phyloP scores from a whole-genome alignment of 2,113 vertebrate genomes.

The Pao palembangensis region DNA sequence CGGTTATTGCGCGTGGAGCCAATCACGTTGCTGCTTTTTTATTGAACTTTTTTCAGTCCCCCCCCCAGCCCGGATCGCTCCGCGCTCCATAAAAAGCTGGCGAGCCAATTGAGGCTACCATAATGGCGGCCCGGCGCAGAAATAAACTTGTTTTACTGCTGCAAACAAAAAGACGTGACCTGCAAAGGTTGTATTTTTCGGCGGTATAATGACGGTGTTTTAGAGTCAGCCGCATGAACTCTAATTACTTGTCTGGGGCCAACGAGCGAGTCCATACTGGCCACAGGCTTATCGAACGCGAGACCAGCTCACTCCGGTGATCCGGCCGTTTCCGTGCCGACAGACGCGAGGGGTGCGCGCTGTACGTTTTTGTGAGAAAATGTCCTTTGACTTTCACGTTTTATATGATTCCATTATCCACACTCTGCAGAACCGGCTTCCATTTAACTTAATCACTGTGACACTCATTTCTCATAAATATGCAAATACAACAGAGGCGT shows the following conservation, averaged over 20 bases:
- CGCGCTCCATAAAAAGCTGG: slow-evolving; percentile 92
- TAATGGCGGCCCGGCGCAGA: slow-evolving; percentile 90
- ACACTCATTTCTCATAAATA: slow-evolving; percentile 67
- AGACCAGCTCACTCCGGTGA: too few species aligned
- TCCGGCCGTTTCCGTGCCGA: too few species aligned
- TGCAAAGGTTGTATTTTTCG: slow-evolving; percentile 94
- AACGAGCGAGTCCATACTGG: slow-evolving; percentile 54
- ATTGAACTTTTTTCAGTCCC: slow-evolving; percentile 86
- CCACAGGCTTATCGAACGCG: slow-evolving; percentile 44
- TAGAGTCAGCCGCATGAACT: slow-evolving; percentile 68
- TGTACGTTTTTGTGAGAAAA: background rate
- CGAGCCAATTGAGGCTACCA: slow-evolving; percentile 89
- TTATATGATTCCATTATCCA: slow-evolving; percentile 63
- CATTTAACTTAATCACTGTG: slow-evolving; percentile 65
- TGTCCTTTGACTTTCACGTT: slow-evolving; percentile 24
- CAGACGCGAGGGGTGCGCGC: background rate
- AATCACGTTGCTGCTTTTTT: slow-evolving; percentile 73
- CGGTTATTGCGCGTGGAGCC: slow-evolving; percentile 37
- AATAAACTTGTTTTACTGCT: slow-evolving; percentile 96
- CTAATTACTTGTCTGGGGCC: slow-evolving; percentile 73
- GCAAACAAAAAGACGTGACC: slow-evolving; percentile 94
- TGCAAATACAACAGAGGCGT: slow-evolving; percentile 59
- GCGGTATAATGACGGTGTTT: slow-evolving; percentile 83
- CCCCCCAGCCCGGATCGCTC: slow-evolving; percentile 76
- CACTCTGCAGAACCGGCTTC: slow-evolving; percentile 54